These are phyloP conservation scores for Plecturocebus donacophilus DNA, from an alignment of 2,113 vertebrate species.

Conservation along the genomic window DNA sequence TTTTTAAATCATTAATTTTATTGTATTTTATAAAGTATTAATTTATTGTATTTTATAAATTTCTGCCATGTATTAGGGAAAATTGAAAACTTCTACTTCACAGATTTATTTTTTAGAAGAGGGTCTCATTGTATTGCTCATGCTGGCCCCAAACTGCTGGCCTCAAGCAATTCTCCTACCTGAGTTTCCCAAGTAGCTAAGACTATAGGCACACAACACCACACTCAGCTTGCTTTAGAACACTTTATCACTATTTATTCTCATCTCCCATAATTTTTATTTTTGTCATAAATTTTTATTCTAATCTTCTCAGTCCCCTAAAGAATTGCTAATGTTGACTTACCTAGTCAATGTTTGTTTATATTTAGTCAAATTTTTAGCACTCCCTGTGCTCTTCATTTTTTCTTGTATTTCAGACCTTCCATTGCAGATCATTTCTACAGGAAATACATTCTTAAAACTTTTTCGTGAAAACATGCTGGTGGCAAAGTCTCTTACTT, in stretches of 20 bases:
- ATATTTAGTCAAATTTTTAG: not conserved
- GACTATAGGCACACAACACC: not conserved
- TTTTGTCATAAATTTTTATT: not conserved
- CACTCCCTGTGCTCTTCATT: not conserved
- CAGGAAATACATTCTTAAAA: not conserved
- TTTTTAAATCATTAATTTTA: not conserved
- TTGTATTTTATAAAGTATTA: not conserved
- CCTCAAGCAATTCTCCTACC: not conserved
- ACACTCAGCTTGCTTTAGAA: not conserved
- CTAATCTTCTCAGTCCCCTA: not conserved
- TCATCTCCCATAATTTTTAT: not conserved
- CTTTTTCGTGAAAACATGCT: not conserved
- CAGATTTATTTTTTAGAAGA: not conserved
- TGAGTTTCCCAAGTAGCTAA: not conserved
- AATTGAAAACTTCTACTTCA: not conserved
- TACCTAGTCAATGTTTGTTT: not conserved
- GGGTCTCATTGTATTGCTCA: not conserved
- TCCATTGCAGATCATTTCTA: not conserved
- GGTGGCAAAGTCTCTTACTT: not conserved
- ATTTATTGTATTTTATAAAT: not conserved
- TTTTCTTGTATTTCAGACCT: not conserved
- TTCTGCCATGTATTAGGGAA: not conserved
- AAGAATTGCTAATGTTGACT: not conserved
- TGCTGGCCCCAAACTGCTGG: too few relatives aligned
- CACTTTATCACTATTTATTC: not conserved